Percentiles rank a stretch among this genome's conserved stretches.
These are phyloP conservation scores for Acipenser oxyrinchus DNA, from an alignment of 2,797 vertebrate genomes.

Conservation along the genomic window DNA sequence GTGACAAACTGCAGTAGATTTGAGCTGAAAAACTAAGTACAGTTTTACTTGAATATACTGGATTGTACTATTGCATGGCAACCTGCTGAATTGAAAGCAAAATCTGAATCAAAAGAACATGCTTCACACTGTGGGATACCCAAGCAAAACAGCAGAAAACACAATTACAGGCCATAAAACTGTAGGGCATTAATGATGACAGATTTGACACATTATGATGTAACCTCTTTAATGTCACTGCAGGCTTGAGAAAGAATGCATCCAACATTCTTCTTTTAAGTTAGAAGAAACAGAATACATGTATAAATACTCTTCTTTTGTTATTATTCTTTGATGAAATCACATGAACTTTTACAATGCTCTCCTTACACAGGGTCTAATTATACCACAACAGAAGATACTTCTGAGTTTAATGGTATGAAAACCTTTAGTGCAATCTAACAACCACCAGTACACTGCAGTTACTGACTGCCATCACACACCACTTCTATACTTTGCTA, in stretches of 20 bases:
- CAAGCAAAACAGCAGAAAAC: slow-evolving; percentile 38
- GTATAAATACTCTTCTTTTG: slow-evolving; percentile 21
- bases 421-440: no score
- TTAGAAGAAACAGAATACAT: slow-evolving; percentile 16
- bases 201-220: slow-evolving; percentile 39
- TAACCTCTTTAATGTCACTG: slow-evolving; percentile 25
- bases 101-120: background rate
- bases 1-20: background rate
- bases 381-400: no score
- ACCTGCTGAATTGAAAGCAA: background rate
- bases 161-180: slow-evolving; percentile 44
- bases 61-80: background rate
- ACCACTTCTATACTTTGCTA: no score
- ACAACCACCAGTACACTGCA: no score
- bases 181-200: slow-evolving; percentile 48
- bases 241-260: slow-evolving; percentile 35
- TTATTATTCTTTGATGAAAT: no score
- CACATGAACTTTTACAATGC: no score
- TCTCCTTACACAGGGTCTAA: no score
- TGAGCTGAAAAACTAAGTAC: background rate
- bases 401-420: no score
- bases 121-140: slow-evolving; percentile 28
- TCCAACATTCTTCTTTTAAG: slow-evolving; percentile 42
- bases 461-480: no score
- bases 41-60: background rate